Evolutionary conservation across 2,113 vertebrate genomes (phyloP).

Genomic region (Neolamprologus sp.): DNA sequence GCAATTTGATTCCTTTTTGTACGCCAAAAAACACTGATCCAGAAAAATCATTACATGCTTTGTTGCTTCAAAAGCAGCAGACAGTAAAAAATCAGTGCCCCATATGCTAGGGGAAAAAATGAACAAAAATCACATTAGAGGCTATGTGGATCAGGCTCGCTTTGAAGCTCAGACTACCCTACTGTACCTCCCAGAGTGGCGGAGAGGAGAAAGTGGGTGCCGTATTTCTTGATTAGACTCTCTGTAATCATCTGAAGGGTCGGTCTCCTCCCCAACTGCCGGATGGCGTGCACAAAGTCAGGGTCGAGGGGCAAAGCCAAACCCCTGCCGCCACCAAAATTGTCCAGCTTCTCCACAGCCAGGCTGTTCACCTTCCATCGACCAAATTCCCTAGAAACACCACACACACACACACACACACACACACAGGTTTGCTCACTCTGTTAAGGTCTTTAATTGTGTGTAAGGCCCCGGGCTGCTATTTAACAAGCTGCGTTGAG

Average conservation of each 20-base stretch:
- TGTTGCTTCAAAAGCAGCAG: constrained; percentile 34
- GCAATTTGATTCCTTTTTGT: not conserved
- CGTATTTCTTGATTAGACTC: constrained; percentile 78
- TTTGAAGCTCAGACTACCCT: constrained; percentile 19
- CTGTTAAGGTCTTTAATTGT: not conserved
- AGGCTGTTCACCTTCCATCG: constrained; percentile 82
- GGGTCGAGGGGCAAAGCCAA: constrained; percentile 71
- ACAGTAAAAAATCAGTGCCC: constrained; percentile 1
- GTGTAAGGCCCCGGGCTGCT: not conserved
- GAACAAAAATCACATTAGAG: constrained; percentile 7
- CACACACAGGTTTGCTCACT: not conserved
- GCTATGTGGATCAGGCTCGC: not conserved
- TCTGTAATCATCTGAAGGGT: constrained; percentile 72
- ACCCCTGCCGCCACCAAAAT: constrained; percentile 41
- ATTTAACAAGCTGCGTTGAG: not conserved
- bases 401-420: not conserved
- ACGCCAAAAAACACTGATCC: constrained; percentile 16
- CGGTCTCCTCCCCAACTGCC: constrained; percentile 73
- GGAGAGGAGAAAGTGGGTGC: constrained; percentile 74
- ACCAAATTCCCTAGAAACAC: constrained; percentile 71
- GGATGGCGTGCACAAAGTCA: constrained; percentile 72
- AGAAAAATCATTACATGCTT: constrained; percentile 25
- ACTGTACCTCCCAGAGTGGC: constrained; percentile 76
- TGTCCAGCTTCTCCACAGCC: constrained; percentile 69
- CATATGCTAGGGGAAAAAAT: not conserved